Evolutionary conservation across 2,113 vertebrate genomes (phyloP).

Genomic region (Apeltes quadracus): DNA sequence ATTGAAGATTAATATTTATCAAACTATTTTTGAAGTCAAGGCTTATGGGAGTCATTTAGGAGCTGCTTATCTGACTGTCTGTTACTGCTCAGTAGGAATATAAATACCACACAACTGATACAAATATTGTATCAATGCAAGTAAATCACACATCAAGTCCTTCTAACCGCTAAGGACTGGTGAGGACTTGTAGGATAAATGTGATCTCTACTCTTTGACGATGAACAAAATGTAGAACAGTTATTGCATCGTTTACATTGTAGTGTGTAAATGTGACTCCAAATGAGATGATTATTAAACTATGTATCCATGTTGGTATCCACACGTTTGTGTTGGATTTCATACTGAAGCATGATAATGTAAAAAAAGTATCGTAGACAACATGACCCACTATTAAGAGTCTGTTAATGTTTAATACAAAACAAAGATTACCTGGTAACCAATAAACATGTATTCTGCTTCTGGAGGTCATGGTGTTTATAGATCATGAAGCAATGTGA

Average conservation of each 20-base stretch:
- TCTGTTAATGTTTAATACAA: constrained; percentile 3
- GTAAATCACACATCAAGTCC: neutral
- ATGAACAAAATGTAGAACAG: too few relatives aligned
- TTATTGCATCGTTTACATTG: neutral
- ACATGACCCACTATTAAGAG: neutral
- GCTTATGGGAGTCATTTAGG: neutral
- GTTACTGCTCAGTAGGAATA: neutral
- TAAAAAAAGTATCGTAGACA: neutral
- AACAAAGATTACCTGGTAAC: neutral
- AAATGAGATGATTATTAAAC: neutral
- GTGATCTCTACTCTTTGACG: neutral
- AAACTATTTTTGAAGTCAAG: too few relatives aligned
- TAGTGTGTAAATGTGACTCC: neutral
- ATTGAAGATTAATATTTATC: too few relatives aligned
- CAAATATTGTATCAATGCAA: neutral
- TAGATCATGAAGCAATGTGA: neutral
- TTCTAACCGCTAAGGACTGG: neutral
- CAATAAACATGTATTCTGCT: neutral
- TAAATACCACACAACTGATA: neutral
- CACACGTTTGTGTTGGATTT: neutral
- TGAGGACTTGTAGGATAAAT: neutral
- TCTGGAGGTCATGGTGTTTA: neutral
- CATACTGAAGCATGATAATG: neutral
- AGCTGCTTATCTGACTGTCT: neutral
- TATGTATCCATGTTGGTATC: neutral